A percentile compares a stretch with the other conserved stretches of the same genome.
Conservation (phyloP, 1,140 invertebrate species). For the Drosophila mauritiana region DNA sequence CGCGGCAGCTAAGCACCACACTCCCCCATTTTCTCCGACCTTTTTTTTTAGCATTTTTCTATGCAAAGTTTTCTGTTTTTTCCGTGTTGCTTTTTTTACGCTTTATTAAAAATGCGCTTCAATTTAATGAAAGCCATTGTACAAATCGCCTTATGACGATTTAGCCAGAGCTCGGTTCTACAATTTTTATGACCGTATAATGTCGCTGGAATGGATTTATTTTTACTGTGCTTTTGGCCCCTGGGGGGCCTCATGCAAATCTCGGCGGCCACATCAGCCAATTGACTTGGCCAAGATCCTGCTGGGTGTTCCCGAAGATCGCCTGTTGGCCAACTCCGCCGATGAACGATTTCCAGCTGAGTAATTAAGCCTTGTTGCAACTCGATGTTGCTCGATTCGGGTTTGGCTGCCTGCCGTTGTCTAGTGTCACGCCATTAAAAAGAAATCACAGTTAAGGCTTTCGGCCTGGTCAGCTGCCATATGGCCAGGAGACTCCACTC, state of each 20-base stretch:
- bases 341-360: constrained; percentile 78
- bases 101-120: constrained; percentile 80
- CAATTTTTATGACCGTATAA: constrained; percentile 78
- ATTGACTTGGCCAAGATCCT: constrained; percentile 37
- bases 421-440: constrained; percentile 83
- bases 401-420: constrained; percentile 50
- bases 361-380: constrained; percentile 78
- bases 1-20: constrained; percentile 56
- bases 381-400: constrained; percentile 39
- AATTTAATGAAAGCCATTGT: constrained; percentile 78
- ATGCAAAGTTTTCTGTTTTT: constrained; percentile 54
- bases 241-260: constrained; percentile 63
- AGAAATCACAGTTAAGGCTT: constrained; percentile 77
- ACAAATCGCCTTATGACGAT: constrained; percentile 83
- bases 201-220: constrained; percentile 71
- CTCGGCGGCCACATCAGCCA: constrained; percentile 56
- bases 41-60: constrained; percentile 21
- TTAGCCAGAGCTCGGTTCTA: constrained; percentile 59
- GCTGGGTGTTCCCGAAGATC: constrained; percentile 76
- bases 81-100: constrained; percentile 43
- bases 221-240: constrained; percentile 33
- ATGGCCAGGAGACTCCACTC: constrained; percentile 25
- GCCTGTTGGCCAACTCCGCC: constrained; percentile 9
- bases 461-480: constrained; percentile 65
- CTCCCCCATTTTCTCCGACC: constrained; percentile 6